phyloP scores from a whole-genome alignment of 2,888 invertebrate species.

The Uloborus plumipes region DNA sequence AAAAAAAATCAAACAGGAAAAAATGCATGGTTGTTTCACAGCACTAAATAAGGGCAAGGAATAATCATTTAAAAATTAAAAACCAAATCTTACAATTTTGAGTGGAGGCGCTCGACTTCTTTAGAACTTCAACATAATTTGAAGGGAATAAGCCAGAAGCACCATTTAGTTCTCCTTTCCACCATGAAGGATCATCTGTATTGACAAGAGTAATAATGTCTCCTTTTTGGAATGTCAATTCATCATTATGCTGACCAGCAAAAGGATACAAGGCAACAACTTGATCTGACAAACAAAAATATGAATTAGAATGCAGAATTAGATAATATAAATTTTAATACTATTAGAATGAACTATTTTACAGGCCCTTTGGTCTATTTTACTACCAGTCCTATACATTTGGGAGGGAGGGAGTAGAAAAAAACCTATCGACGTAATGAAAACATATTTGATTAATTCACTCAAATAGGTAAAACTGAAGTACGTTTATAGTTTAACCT shows the following conservation, averaged over 20 bases:
- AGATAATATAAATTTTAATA: too few species aligned
- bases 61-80: neutral
- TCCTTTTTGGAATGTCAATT: slow-evolving; percentile 91
- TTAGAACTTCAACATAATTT: slow-evolving; percentile 85
- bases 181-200: slow-evolving; percentile 96
- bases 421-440: too few species aligned
- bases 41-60: neutral
- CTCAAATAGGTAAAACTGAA: too few species aligned
- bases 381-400: too few species aligned
- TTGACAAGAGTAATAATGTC: slow-evolving; percentile 90
- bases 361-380: too few species aligned
- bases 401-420: too few species aligned
- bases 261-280: slow-evolving; percentile 95
- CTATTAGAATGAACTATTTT: too few species aligned
- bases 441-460: too few species aligned
- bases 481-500: too few species aligned
- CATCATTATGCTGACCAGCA: slow-evolving; percentile 93
- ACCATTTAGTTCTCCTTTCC: slow-evolving; percentile 93
- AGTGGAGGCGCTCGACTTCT: slow-evolving; percentile 62
- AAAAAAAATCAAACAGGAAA: too few species aligned
- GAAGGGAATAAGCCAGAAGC: slow-evolving; percentile 93
- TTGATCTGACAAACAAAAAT: slow-evolving; percentile 77
- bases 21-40: neutral
- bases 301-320: slow-evolving; percentile 9
- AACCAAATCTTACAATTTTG: slow-evolving; percentile 55